Percentiles rank a stretch among this genome's conserved stretches.
These are phyloP conservation scores for Ooceraea biroi DNA, from an alignment of 1,140 invertebrate genomes.

Conservation along the genomic window DNA sequence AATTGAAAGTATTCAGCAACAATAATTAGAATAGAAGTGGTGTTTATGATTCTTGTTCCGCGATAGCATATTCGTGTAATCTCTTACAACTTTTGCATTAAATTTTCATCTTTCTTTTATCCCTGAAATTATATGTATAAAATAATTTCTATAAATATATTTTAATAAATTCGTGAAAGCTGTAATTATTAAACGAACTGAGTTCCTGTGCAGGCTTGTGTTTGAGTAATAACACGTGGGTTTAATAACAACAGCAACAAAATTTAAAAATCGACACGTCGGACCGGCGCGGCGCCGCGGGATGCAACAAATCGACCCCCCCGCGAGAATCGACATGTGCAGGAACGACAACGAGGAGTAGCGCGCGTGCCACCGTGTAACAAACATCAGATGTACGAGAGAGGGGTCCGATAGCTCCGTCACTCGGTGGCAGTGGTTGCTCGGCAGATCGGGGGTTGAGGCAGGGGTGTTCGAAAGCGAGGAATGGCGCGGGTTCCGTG, in stretches of 20 bases:
- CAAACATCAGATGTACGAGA: constrained; percentile 51
- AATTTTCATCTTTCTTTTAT: no score
- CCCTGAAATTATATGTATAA: not conserved
- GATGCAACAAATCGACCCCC: constrained; percentile 21
- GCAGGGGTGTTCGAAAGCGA: constrained; percentile 28
- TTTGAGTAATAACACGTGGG: not conserved
- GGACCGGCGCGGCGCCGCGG: constrained; percentile 9
- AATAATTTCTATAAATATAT: constrained; percentile 8
- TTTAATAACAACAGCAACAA: not conserved
- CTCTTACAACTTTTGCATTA: no score
- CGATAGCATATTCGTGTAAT: no score
- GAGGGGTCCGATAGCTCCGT: constrained; percentile 33
- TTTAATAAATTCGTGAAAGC: constrained; percentile 6
- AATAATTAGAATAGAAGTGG: no score
- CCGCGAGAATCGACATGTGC: constrained; percentile 55
- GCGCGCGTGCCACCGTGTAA: constrained; percentile 55
- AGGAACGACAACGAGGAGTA: constrained; percentile 35
- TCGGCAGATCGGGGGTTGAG: constrained; percentile 8
- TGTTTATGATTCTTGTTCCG: no score
- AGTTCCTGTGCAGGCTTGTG: not conserved
- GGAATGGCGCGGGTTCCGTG: constrained; percentile 14
- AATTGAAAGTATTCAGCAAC: no score
- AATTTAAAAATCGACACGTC: constrained; percentile 16
- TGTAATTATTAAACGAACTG: constrained; percentile 1
- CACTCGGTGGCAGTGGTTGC: constrained; percentile 40